Percentiles rank a stretch among this genome's conserved stretches.
These are phyloP conservation scores for Pharmacophagus antenor DNA, from an alignment of 2,888 invertebrate genomes.

Conservation along the genomic window DNA sequence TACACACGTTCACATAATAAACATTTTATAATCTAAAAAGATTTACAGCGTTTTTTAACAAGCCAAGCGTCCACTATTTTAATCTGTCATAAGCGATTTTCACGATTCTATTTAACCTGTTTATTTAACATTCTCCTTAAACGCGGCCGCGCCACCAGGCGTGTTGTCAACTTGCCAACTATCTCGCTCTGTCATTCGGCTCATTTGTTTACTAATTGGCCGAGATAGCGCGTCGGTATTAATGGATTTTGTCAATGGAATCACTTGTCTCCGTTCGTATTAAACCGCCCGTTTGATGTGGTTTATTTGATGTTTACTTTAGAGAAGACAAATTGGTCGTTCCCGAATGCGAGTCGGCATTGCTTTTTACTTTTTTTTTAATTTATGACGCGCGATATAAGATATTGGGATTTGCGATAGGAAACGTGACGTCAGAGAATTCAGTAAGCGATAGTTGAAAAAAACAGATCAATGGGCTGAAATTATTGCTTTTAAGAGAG, in stretches of 20 bases:
- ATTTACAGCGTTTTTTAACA: neutral
- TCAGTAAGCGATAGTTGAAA: slow-evolving; percentile 1
- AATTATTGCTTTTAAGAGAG: slow-evolving; percentile 1
- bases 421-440: slow-evolving; percentile 19
- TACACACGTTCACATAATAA: neutral
- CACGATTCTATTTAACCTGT: slow-evolving; percentile 29
- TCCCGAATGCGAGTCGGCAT: slow-evolving; percentile 32
- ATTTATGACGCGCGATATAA: slow-evolving; percentile 30
- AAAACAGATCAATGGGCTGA: slow-evolving; percentile 3
- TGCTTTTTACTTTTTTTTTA: slow-evolving; percentile 36
- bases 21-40: neutral
- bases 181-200: slow-evolving; percentile 71
- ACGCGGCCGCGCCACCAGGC: slow-evolving; percentile 36
- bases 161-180: slow-evolving; percentile 71
- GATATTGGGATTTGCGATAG: slow-evolving; percentile 5
- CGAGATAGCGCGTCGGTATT: slow-evolving; percentile 60
- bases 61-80: slow-evolving; percentile 8
- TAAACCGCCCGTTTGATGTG: slow-evolving; percentile 66
- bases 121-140: slow-evolving; percentile 37
- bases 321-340: slow-evolving; percentile 60
- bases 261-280: slow-evolving; percentile 50
- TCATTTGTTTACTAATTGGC: slow-evolving; percentile 78
- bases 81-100: slow-evolving; percentile 25
- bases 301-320: slow-evolving; percentile 61
- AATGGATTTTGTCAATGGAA: slow-evolving; percentile 78